Base-by-base conservation (phyloP, 2,797 vertebrate species). In the Sebastes goodei region DNA sequence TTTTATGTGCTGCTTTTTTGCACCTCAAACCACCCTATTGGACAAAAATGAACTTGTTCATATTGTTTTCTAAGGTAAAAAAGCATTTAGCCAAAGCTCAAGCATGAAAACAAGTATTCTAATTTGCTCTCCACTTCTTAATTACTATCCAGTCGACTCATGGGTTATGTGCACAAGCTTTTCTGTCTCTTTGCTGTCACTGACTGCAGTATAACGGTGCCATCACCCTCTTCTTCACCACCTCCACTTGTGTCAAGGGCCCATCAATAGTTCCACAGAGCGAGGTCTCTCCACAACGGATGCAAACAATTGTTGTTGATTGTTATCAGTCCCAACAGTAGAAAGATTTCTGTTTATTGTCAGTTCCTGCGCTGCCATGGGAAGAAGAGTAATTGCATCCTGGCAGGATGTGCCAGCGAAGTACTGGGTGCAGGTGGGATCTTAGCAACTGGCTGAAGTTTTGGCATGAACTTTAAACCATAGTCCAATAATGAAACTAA, bases 171-270 rank as follows among this genome's bases (percentile, higher is more conserved):
- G 64, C 46, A 63, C 29, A 71, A 38, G 38, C 21, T 64, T 49
- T 71, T 46, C 70, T 74, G 80, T 86, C 20, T 81, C 64, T 70
- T 63, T 71, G 74, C 81, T 79, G 71, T 85, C 27, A 73, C 66
- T 55, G 42, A 20, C 63, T 55, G 56, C 76, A 56, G 60, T 74
- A 57, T 25, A 61, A 20, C 7, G 0, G 14, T 42, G 79, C 42
- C 17, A 49, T 56, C 57, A 82, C 82, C 81, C 62, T 78, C 46
- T 33, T 67, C 81, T 25, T 77, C 11, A 10, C 35, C 65, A 65
- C 56, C 55, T 71, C 68, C 64, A 69, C 83, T 76, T 76, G 73
- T 76, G 68, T 86, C 72, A 78, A 70, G 63, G 55, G 32, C 67
- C 32, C 29, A 46, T 82, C 81, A 85, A 52, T 69, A 74, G 77